Percentiles rank a stretch among this genome's conserved stretches.
phyloP scores from a whole-genome alignment of 2,113 vertebrate species.

The Hippocampus guttulatus region DNA sequence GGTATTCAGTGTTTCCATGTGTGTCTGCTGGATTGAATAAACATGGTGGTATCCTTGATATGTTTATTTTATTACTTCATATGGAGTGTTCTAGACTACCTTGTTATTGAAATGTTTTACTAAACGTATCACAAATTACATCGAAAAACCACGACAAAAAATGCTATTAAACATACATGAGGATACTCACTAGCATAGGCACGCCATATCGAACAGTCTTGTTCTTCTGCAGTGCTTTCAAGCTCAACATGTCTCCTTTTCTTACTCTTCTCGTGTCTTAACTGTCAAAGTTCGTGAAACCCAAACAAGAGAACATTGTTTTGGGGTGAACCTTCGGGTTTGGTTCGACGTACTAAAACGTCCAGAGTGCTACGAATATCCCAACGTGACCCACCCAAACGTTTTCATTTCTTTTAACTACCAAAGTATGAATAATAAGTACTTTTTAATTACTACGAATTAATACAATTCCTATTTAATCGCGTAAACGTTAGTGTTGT shows the following conservation, averaged over 20 bases:
- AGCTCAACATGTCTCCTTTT: slow-evolving; percentile 47
- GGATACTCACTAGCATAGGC: slow-evolving; percentile 82
- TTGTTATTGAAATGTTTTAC: too few species aligned
- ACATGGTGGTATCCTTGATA: too few species aligned
- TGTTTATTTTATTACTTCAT: too few species aligned
- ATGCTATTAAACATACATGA: neutral
- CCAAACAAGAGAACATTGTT: slow-evolving; percentile 16
- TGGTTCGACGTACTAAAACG: slow-evolving; percentile 9
- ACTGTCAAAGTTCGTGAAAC: slow-evolving; percentile 10
- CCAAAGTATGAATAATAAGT: neutral
- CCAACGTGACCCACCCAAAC: neutral
- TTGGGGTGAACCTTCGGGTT: slow-evolving; percentile 7
- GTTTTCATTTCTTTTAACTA: neutral
- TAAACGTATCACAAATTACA: too few species aligned
- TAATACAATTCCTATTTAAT: neutral
- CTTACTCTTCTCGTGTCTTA: neutral
- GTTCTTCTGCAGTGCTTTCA: slow-evolving; percentile 57
- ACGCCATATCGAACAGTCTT: slow-evolving; percentile 80
- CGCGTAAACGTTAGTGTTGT: neutral
- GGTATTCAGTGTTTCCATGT: too few species aligned
- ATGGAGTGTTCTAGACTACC: too few species aligned
- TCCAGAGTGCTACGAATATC: slow-evolving; percentile 16
- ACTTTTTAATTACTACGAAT: neutral
- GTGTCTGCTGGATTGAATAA: too few species aligned
- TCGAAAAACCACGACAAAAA: neutral